These are phyloP conservation scores for Dasypus novemcinctus DNA, from an alignment of 2,113 vertebrate species.

Conservation along the genomic window DNA sequence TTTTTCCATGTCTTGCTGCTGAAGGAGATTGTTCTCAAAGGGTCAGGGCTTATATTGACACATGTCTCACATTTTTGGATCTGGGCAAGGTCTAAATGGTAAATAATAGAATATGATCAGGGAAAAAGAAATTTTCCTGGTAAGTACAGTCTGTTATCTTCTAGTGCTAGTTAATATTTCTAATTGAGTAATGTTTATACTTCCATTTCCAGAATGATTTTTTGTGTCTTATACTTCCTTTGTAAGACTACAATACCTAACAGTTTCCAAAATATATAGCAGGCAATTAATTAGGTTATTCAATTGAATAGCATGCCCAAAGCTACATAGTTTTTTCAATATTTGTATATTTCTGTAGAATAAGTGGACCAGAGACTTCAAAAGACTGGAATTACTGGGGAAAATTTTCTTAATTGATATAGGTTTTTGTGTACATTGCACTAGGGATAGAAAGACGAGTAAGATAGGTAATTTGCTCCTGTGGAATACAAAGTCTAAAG, in stretches of 20 bases:
- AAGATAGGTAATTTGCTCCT: neutral
- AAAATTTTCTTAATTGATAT: conserved; percentile 9
- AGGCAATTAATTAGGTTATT: conserved; percentile 6
- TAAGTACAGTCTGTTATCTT: neutral
- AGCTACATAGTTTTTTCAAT: neutral
- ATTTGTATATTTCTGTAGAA: neutral
- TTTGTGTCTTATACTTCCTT: conserved; percentile 22
- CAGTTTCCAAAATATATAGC: neutral
- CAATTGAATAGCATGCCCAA: neutral
- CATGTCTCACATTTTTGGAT: neutral
- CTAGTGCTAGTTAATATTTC: neutral
- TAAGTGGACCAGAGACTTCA: neutral
- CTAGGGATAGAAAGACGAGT: neutral
- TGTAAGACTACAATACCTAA: conserved; percentile 7
- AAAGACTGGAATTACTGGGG: neutral
- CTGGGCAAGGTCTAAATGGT: neutral
- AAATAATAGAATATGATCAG: neutral
- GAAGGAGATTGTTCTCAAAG: neutral
- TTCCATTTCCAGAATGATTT: conserved; percentile 28
- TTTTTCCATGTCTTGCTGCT: neutral
- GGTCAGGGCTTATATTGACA: neutral
- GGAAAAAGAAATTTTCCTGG: neutral
- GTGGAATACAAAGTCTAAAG: neutral
- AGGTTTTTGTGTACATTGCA: neutral
- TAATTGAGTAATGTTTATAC: neutral